A percentile compares a stretch with the other conserved stretches of the same genome.
Evolutionary conservation across 2,797 vertebrate genomes (phyloP).

Genomic region (Urocyon cinereoargenteus): DNA sequence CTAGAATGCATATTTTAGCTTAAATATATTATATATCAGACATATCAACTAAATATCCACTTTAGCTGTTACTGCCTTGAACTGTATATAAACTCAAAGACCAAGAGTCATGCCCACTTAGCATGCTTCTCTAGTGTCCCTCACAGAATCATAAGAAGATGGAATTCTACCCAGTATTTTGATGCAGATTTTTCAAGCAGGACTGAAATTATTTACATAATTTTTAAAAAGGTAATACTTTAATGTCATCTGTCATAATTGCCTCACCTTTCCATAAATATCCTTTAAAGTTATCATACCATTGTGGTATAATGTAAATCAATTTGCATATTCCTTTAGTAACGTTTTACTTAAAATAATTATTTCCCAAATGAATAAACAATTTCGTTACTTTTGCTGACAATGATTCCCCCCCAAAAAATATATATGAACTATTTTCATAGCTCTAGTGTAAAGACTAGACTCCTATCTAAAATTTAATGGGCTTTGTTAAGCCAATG

Average conservation of each 20-base stretch:
- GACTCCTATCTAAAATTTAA: neutral
- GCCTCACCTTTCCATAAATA: conserved; percentile 1
- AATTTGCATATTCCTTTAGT: neutral
- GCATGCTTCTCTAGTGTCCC: neutral
- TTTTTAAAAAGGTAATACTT: neutral
- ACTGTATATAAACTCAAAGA: neutral
- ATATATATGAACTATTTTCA: neutral
- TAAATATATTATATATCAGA: conserved; percentile 25
- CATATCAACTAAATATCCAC: conserved; percentile 5
- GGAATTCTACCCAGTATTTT: neutral
- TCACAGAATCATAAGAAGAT: neutral
- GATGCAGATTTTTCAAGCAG: neutral
- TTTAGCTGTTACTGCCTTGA: conserved; percentile 38
- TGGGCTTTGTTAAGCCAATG: neutral
- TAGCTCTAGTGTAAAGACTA: neutral
- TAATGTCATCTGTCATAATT: too few species aligned
- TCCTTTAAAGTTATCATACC: neutral
- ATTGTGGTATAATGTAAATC: conserved; percentile 31
- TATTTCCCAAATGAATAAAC: neutral
- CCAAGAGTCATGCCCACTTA: neutral
- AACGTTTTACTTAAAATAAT: conserved; percentile 5
- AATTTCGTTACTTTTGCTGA: conserved; percentile 15
- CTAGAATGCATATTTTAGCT: conserved; percentile 21
- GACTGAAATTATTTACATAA: conserved; percentile 13
- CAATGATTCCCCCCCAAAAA: neutral